Conservation (phyloP, 2,113 vertebrate genomes). For the Reinhardtius hippoglossoides region DNA sequence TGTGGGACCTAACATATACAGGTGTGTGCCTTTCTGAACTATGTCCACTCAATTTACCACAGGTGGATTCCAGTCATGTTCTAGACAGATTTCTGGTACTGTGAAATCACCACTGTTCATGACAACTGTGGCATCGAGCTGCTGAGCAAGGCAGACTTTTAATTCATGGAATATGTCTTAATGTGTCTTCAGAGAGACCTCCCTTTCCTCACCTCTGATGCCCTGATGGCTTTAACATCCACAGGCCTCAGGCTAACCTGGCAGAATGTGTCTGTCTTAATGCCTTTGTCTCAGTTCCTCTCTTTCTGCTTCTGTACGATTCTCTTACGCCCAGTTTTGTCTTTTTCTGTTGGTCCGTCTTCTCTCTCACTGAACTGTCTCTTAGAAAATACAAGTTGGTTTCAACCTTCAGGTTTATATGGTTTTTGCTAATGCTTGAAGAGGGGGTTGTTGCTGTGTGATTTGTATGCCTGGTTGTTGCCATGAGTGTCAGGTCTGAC, state of each 20-base stretch:
- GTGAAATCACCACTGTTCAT: constrained; percentile 77
- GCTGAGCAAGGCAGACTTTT: constrained; percentile 67
- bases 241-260: constrained; percentile 62
- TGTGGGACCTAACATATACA: too few relatives aligned
- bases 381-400: not conserved
- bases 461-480: constrained; percentile 66
- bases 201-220: constrained; percentile 57
- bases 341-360: not conserved
- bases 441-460: constrained; percentile 41
- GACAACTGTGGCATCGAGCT: constrained; percentile 70
- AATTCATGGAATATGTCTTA: constrained; percentile 75
- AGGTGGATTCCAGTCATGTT: not conserved
- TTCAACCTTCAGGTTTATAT: constrained; percentile 5
- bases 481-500: constrained; percentile 66
- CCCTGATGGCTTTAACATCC: constrained; percentile 79
- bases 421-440: constrained; percentile 1
- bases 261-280: constrained; percentile 9
- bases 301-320: not conserved
- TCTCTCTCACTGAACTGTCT: not conserved
- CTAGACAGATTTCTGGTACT: constrained; percentile 11
- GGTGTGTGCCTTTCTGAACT: not conserved
- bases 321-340: not conserved
- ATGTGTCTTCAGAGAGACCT: constrained; percentile 73
- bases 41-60: not conserved
- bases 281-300: constrained; percentile 13